These are phyloP conservation scores for Encarsia formosa DNA, from an alignment of 2,888 invertebrate genomes.

Conservation along the genomic window DNA sequence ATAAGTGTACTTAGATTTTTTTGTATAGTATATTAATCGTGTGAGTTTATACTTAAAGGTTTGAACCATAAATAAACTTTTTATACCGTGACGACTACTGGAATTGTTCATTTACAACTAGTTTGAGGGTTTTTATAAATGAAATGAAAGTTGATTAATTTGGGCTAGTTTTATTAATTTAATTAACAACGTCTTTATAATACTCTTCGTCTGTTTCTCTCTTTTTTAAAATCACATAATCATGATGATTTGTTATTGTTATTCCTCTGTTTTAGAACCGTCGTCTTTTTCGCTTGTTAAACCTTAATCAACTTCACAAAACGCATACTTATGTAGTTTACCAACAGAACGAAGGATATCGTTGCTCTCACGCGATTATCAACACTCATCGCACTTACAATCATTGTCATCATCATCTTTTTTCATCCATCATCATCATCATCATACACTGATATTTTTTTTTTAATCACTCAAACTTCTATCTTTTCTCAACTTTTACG, in stretches of 20 bases:
- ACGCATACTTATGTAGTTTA: constrained; percentile 42
- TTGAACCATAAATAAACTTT: too few relatives aligned
- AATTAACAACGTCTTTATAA: constrained; percentile 52
- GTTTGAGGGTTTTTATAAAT: too few relatives aligned
- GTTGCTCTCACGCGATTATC: too few relatives aligned
- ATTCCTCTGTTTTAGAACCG: constrained; percentile 46
- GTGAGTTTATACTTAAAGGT: too few relatives aligned
- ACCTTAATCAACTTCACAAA: constrained; percentile 41
- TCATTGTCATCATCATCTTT: constrained; percentile 25
- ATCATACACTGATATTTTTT: constrained; percentile 22
- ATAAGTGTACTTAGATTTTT: too few relatives aligned
- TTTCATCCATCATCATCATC: constrained; percentile 20
- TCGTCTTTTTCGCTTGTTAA: constrained; percentile 46
- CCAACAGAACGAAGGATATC: constrained; percentile 37
- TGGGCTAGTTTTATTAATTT: constrained; percentile 52
- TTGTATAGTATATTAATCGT: too few relatives aligned
- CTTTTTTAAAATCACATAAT: constrained; percentile 28
- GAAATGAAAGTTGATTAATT: constrained; percentile 33
- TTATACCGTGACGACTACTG: too few relatives aligned
- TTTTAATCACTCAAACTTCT: constrained; percentile 30
- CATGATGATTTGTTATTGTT: constrained; percentile 34
- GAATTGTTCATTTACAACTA: too few relatives aligned
- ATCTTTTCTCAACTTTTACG: constrained; percentile 40
- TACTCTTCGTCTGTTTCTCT: constrained; percentile 45
- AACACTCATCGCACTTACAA: constrained; percentile 26